These are phyloP conservation scores for Oceanites oceanicus DNA, from an alignment of 2,113 vertebrate species.

Conservation along the genomic window DNA sequence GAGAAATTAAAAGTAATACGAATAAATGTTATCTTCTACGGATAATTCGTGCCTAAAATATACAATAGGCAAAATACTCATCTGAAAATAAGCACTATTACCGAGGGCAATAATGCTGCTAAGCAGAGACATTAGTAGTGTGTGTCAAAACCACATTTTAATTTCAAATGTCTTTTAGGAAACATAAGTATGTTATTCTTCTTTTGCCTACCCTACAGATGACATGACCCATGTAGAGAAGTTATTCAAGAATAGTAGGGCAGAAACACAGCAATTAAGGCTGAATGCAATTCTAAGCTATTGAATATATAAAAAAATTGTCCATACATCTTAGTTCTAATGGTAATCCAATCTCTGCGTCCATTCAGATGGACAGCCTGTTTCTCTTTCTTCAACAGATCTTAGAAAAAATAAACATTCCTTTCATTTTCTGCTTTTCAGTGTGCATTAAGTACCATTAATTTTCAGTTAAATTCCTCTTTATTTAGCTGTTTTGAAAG, in stretches of 20 bases:
- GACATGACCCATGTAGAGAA: not conserved
- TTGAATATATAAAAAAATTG: not conserved
- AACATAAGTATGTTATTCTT: not conserved
- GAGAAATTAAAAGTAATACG: not conserved
- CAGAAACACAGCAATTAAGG: not conserved
- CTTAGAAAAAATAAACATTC: not conserved
- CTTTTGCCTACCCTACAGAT: not conserved
- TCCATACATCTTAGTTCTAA: not conserved
- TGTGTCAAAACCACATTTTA: not conserved
- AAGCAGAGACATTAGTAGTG: not conserved
- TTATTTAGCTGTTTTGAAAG: conserved; percentile 5
- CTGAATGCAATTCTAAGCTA: not conserved
- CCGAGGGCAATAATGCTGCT: not conserved
- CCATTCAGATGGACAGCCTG: not conserved
- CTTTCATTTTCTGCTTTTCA: not conserved
- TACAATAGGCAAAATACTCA: not conserved
- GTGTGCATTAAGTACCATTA: not conserved
- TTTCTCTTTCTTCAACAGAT: not conserved
- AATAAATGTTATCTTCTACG: not conserved
- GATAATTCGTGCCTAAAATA: not conserved
- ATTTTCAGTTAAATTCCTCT: not conserved
- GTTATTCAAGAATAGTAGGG: not conserved
- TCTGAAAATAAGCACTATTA: not conserved
- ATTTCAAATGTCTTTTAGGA: not conserved
- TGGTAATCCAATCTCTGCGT: not conserved